These are phyloP conservation scores for Rhegmatorhina hoffmannsi DNA, from an alignment of 2,113 vertebrate species.

Conservation along the genomic window DNA sequence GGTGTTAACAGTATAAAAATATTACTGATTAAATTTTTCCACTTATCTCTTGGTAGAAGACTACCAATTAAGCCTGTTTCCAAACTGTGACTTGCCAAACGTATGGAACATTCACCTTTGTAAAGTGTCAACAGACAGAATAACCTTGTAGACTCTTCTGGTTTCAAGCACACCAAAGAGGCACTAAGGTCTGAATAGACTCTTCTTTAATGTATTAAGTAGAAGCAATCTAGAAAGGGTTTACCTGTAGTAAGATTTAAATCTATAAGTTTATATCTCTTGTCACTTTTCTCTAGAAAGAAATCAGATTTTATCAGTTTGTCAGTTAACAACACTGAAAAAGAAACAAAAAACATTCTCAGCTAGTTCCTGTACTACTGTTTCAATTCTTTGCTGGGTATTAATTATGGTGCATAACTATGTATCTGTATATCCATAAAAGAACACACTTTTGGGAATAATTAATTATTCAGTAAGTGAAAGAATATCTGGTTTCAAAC, in stretches of 20 bases:
- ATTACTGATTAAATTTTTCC: background rate
- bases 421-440: background rate
- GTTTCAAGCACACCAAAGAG: background rate
- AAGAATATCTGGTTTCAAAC: background rate
- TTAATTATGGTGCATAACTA: background rate
- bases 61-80: background rate
- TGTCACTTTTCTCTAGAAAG: background rate
- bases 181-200: background rate
- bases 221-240: background rate
- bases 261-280: background rate
- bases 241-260: background rate
- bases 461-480: background rate
- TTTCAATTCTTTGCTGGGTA: background rate
- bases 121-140: background rate
- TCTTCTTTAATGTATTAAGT: background rate
- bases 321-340: background rate
- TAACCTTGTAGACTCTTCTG: background rate
- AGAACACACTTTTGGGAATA: background rate
- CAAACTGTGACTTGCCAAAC: background rate
- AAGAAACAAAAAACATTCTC: background rate
- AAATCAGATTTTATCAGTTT: background rate
- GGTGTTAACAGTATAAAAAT: background rate
- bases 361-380: background rate
- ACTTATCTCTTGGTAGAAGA: background rate
- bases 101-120: background rate